These are phyloP conservation scores for Hassar affinis DNA, from an alignment of 2,113 vertebrate species.

Conservation along the genomic window DNA sequence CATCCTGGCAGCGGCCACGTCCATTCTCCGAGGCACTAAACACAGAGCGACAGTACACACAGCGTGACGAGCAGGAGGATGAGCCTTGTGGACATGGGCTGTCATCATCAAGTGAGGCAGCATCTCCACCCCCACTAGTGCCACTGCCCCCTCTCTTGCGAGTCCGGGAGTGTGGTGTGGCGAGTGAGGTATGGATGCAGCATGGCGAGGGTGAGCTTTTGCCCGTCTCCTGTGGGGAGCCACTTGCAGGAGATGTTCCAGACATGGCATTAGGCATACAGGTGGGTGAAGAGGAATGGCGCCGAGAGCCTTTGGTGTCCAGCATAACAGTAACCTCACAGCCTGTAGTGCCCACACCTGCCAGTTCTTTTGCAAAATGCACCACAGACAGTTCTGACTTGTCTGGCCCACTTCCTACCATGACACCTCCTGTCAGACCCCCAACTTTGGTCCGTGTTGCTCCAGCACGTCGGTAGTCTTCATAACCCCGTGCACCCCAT, in stretches of 20 bases:
- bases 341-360: conserved; percentile 68
- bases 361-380: conserved; percentile 79
- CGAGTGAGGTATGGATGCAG: conserved; percentile 77
- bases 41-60: conserved; percentile 88
- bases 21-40: conserved; percentile 85
- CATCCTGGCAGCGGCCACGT: conserved; percentile 85
- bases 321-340: conserved; percentile 73
- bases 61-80: conserved; percentile 79
- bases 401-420: conserved; percentile 69
- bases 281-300: conserved; percentile 69
- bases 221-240: conserved; percentile 73
- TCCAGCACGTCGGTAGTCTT: conserved; percentile 84
- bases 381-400: conserved; percentile 80
- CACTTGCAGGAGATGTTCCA: conserved; percentile 65
- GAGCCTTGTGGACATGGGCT: conserved; percentile 74
- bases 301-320: conserved; percentile 74
- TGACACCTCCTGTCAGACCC: conserved; percentile 75
- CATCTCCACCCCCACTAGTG: conserved; percentile 60
- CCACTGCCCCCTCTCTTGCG: conserved; percentile 70
- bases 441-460: conserved; percentile 74
- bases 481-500: conserved; percentile 85
- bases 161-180: conserved; percentile 75
- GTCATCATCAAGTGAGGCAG: conserved; percentile 74
- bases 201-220: conserved; percentile 74
- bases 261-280: conserved; percentile 69